phyloP scores from a whole-genome alignment of 1,140 invertebrate species.

The Drosophila eugracilis region DNA sequence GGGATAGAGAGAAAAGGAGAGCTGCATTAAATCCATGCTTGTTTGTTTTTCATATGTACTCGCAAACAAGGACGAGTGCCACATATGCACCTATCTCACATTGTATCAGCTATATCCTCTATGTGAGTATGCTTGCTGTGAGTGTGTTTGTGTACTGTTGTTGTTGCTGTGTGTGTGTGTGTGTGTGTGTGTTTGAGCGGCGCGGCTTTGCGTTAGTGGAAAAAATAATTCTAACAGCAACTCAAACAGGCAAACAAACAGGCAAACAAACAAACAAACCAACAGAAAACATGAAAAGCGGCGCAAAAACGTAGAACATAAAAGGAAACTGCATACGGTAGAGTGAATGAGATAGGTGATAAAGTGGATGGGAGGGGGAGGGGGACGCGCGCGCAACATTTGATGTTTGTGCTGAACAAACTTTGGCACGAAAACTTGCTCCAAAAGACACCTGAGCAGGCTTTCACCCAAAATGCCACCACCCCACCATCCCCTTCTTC shows the following conservation, averaged over 20 bases:
- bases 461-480: constrained; percentile 37
- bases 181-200: constrained; percentile 50
- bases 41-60: constrained; percentile 80
- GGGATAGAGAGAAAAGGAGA: constrained; percentile 1
- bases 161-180: constrained; percentile 14
- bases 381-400: constrained; percentile 76
- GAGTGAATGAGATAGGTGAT: constrained; percentile 1
- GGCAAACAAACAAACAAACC: constrained; percentile 66
- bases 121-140: background rate
- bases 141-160: background rate
- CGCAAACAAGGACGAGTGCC: constrained; percentile 72
- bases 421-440: constrained; percentile 76
- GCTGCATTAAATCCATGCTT: constrained; percentile 81
- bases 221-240: constrained; percentile 83
- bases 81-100: constrained; percentile 56
- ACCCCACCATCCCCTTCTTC: too few species aligned
- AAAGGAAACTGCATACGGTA: constrained; percentile 17
- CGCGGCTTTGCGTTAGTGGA: constrained; percentile 78
- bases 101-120: constrained; percentile 25
- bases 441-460: constrained; percentile 75
- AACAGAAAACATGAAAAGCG: constrained; percentile 79
- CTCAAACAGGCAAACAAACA: constrained; percentile 78
- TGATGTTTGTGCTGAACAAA: constrained; percentile 78
- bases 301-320: constrained; percentile 59
- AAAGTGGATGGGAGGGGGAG: background rate